A percentile compares a stretch with the other conserved stretches of the same genome.
Evolutionary conservation across 2,113 vertebrate species (phyloP).

Genomic region (Acrocephalus arundinaceus): DNA sequence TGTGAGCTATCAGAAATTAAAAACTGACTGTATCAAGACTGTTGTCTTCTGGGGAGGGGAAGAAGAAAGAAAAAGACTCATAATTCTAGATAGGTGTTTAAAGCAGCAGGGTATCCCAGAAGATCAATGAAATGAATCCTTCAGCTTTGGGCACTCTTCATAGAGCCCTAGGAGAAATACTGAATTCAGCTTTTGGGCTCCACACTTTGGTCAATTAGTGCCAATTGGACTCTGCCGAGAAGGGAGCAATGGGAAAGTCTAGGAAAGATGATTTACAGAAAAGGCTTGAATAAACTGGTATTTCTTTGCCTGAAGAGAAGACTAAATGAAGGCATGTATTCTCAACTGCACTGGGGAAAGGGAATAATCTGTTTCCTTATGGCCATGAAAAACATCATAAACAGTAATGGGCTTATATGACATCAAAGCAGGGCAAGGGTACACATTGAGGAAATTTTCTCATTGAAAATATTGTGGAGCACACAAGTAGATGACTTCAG

Average conservation of each 20-base stretch:
- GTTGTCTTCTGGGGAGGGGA: background rate
- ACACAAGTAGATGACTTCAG: background rate
- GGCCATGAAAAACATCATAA: background rate
- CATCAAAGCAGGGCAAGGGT: background rate
- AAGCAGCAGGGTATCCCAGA: background rate
- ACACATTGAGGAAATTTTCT: background rate
- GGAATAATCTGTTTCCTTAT: background rate
- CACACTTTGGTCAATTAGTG: background rate
- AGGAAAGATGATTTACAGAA: background rate
- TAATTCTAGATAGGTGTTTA: background rate
- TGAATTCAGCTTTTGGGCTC: background rate
- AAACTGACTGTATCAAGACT: background rate
- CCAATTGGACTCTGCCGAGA: background rate
- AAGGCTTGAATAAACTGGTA: background rate
- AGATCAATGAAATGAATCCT: background rate
- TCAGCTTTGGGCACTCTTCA: background rate
- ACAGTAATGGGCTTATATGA: background rate
- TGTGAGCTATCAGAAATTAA: background rate
- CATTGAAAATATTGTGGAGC: background rate
- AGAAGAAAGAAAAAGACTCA: background rate
- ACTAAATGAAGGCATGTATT: background rate
- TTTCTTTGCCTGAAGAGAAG: constrained; percentile 8
- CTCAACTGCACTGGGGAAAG: background rate
- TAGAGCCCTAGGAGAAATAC: background rate
- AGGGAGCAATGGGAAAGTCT: background rate